Percentiles rank a stretch among this genome's conserved stretches.
Conservation (phyloP, 2,797 vertebrate species). For the Lacerta bilineata region DNA sequence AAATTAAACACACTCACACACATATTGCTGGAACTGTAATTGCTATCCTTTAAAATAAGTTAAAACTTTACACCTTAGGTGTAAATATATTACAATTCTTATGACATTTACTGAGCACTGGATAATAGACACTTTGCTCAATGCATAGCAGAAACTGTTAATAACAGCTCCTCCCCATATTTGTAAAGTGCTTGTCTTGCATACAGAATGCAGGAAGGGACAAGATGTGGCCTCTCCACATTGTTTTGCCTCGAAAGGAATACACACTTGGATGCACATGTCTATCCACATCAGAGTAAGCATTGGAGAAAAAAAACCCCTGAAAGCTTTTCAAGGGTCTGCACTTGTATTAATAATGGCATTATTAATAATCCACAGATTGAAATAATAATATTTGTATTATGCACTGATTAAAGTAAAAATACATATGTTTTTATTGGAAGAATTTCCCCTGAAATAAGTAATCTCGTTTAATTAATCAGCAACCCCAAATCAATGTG, state of each 20-base stretch:
- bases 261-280: not conserved
- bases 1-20: slow-evolving; percentile 11
- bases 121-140: not conserved
- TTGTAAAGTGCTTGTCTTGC: not conserved
- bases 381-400: not conserved
- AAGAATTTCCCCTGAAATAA: not conserved
- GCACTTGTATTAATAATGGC: not conserved
- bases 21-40: slow-evolving; percentile 39
- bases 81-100: not conserved
- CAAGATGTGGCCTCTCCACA: not conserved
- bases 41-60: not conserved
- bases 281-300: not conserved
- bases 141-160: not conserved
- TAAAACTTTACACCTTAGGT: not conserved
- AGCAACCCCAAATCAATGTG: not conserved
- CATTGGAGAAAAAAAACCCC: not conserved
- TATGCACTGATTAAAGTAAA: not conserved
- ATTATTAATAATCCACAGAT: not conserved
- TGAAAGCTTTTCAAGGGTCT: not conserved
- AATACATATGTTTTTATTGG: not conserved
- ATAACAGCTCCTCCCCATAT: not conserved
- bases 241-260: not conserved
- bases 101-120: not conserved
- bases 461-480: not conserved
- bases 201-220: not conserved